Evolutionary conservation across 2,888 invertebrate genomes (phyloP).

Genomic region (Torymus auratus): DNA sequence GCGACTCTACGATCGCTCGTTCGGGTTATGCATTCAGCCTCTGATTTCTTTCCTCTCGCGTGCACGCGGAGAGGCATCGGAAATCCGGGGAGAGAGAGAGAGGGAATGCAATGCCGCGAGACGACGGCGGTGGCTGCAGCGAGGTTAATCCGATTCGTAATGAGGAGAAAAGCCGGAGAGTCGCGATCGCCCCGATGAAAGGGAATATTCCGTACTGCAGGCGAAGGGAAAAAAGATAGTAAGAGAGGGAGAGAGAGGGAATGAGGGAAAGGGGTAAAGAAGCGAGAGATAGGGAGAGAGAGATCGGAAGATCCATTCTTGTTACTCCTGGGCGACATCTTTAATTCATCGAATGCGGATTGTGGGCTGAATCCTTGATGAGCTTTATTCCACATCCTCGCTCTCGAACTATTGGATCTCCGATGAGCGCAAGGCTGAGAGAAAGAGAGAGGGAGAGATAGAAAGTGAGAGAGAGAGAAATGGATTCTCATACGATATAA

Average conservation of each 20-base stretch:
- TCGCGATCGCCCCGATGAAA: conserved; percentile 58
- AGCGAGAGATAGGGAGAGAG: conserved; percentile 54
- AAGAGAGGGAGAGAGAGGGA: conserved; percentile 50
- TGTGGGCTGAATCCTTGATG: conserved; percentile 75
- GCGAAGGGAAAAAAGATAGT: conserved; percentile 57
- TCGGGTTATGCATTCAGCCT: conserved; percentile 16
- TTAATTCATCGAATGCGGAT: conserved; percentile 77
- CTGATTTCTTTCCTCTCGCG: conserved; percentile 33
- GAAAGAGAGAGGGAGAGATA: conserved; percentile 41
- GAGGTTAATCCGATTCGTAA: conserved; percentile 67
- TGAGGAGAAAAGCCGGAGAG: conserved; percentile 59
- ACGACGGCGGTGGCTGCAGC: not conserved
- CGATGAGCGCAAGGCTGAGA: conserved; percentile 60
- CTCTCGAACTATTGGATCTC: conserved; percentile 73
- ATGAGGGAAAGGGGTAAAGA: conserved; percentile 55
- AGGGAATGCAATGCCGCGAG: conserved; percentile 5
- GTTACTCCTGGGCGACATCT: conserved; percentile 75
- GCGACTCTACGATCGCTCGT: not conserved
- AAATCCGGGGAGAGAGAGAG: not conserved
- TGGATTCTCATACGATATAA: conserved; percentile 75
- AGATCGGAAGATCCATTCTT: conserved; percentile 71
- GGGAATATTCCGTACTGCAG: conserved; percentile 47
- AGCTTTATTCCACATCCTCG: conserved; percentile 76
- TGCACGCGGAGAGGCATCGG: not conserved
- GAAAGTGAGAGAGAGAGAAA: conserved; percentile 50